Evolutionary conservation across 2,888 invertebrate species (phyloP), one percentile per base, ranked within the genome.

Genomic region (Xanthorhoe designata): DNA sequence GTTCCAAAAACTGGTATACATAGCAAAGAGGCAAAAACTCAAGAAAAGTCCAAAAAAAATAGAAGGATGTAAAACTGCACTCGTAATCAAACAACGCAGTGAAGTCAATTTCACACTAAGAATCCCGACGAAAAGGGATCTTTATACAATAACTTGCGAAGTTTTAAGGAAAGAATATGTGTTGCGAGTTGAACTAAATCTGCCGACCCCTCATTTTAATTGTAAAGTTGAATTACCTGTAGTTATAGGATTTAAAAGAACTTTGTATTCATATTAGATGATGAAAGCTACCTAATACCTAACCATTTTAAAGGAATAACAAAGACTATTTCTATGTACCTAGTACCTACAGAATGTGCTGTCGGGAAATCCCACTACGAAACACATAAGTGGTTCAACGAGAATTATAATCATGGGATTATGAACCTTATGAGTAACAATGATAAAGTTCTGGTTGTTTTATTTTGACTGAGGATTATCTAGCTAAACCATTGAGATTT

Each of bases 81-180:
- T 63, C 0, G 18, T 32, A 9, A 42, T 68, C 6, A 18, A 56
- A 5, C 50, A 58, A 35, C 56, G 56, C 15, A 45, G 56, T 29
- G 32, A 9, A 6, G 24, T 51, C n/a, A 45, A 56, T 3, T 0
- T 62, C 6, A n/a, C 38, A 1, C 42, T 45, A n/a, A 45, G 8
- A 1, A 2, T 62, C 2, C 62, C 62, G 4, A 56, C 32, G 1
- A 32, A 1, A 18, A 17, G 61, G 7, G 64, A 67, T 1, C 45
- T 74, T 2, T 72, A 71, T 49, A 68, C 74, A 2, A 64, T 74
- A 47, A 42, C 62, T 8, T 61, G 65, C 5, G 60, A 60, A 29
- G 54, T 74, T 0, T 64, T 74, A 3, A 51, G 45, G 15, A 67
- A 56, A 38, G 65, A 64, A 29, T 74, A 72, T 45, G 49, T 9